Evolutionary conservation across 2,113 vertebrate species (phyloP).

Genomic region (Neolamprologus longior): DNA sequence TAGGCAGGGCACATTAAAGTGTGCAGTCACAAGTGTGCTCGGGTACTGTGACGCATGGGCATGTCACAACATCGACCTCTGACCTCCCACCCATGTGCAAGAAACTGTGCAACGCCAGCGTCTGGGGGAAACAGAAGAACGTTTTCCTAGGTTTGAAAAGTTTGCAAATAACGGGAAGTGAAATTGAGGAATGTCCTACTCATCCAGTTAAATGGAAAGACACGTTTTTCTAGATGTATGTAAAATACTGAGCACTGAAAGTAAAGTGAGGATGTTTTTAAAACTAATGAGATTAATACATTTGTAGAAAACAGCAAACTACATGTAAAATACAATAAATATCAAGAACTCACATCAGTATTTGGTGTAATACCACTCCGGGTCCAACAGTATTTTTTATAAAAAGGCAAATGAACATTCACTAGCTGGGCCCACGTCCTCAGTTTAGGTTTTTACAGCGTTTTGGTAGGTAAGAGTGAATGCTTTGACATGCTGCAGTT

Average conservation of each 20-base stretch:
- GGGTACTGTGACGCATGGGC: not conserved
- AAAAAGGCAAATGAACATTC: not conserved
- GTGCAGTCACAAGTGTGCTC: not conserved
- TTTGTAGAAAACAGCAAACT: not conserved
- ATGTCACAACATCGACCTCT: not conserved
- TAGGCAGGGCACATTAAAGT: not conserved
- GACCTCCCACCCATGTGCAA: not conserved
- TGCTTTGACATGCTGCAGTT: not conserved
- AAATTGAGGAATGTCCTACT: not conserved
- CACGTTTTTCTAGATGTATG: not conserved
- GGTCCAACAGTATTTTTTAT: not conserved
- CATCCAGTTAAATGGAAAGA: not conserved
- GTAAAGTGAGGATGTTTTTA: not conserved
- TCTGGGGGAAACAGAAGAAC: not conserved
- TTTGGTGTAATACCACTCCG: fast-evolving
- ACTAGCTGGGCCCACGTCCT: not conserved
- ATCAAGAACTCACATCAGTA: not conserved
- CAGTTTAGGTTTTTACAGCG: fast-evolving
- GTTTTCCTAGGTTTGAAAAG: not conserved
- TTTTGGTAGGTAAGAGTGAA: not conserved
- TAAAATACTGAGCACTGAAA: not conserved
- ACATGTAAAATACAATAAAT: not conserved
- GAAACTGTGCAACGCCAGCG: not conserved
- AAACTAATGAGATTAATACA: not conserved
- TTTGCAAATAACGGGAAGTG: not conserved